A percentile compares a stretch with the other conserved stretches of the same genome.
These are phyloP conservation scores for Chrysopa pallens DNA, from an alignment of 1,140 invertebrate genomes.

Conservation along the genomic window DNA sequence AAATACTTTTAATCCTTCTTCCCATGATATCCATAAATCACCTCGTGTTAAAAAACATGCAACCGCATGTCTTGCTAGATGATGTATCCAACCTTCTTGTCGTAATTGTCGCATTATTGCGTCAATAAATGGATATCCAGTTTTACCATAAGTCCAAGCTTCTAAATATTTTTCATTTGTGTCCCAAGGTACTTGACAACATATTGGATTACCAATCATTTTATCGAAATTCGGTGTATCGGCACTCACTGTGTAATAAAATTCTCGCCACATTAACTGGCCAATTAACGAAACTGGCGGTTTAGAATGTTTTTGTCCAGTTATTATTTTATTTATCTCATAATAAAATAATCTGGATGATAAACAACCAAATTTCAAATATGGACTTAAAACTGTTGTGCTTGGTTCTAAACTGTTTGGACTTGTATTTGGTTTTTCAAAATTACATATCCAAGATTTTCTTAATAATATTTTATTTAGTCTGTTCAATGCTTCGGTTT, in stretches of 20 bases:
- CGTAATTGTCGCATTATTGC: constrained; percentile 57
- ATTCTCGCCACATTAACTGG: constrained; percentile 58
- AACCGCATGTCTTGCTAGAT: constrained; percentile 52
- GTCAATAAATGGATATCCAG: constrained; percentile 65
- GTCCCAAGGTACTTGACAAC: constrained; percentile 54
- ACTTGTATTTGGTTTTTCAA: constrained; percentile 56
- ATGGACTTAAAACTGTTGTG: constrained; percentile 55
- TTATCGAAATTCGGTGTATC: constrained; percentile 51
- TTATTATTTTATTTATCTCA: constrained; percentile 33
- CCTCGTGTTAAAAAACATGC: constrained; percentile 43
- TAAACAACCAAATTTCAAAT: constrained; percentile 55
- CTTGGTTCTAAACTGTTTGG: constrained; percentile 51
- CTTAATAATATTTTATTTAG: constrained; percentile 36
- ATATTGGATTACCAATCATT: constrained; percentile 50
- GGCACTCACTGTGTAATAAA: constrained; percentile 52
- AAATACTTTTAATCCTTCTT: constrained; percentile 42
- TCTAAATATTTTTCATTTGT: constrained; percentile 38
- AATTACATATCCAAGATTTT: constrained; percentile 49
- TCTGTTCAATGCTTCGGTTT: constrained; percentile 44
- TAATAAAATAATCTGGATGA: constrained; percentile 45
- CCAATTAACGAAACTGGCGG: constrained; percentile 41
- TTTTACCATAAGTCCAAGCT: constrained; percentile 48
- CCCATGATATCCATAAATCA: constrained; percentile 43
- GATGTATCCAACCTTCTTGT: constrained; percentile 61
- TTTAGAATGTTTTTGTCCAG: constrained; percentile 29